phyloP scores from a whole-genome alignment of 1,140 invertebrate genomes.

The Mya arenaria region DNA sequence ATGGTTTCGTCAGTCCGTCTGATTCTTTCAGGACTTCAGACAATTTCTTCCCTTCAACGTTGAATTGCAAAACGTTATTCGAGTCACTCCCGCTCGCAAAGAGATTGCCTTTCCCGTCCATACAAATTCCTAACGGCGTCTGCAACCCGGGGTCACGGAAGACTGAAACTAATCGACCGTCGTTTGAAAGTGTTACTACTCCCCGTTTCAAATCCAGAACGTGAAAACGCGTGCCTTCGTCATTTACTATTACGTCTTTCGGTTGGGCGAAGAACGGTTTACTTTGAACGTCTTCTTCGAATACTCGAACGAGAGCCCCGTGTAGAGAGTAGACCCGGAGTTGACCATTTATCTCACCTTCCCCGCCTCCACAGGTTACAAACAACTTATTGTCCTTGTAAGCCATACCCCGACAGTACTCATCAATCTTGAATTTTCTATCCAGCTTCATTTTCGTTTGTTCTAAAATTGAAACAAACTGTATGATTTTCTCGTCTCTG shows the following conservation, averaged over 20 bases:
- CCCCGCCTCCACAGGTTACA: conserved; percentile 29
- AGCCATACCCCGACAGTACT: conserved; percentile 45
- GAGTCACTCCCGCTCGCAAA: conserved; percentile 35
- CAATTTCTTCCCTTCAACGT: conserved; percentile 38
- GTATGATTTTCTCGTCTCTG: conserved; percentile 35
- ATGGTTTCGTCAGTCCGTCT: conserved; percentile 5
- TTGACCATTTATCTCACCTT: conserved; percentile 43
- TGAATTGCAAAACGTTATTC: conserved; percentile 31
- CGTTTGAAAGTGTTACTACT: conserved; percentile 16
- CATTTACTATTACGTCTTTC: conserved; percentile 12
- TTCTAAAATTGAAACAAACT: conserved; percentile 9
- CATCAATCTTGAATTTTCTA: conserved; percentile 34
- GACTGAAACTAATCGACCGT: conserved; percentile 16
- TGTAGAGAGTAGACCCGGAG: conserved; percentile 31
- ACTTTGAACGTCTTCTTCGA: conserved; percentile 33
- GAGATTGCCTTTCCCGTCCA: conserved; percentile 40
- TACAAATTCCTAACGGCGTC: conserved; percentile 23
- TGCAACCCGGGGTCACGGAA: conserved; percentile 14
- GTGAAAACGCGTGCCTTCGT: conserved; percentile 19
- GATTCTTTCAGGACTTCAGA: conserved; percentile 18
- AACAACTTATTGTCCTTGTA: conserved; percentile 28
- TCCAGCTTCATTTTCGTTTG: conserved; percentile 8
- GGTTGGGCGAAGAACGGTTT: conserved; percentile 23
- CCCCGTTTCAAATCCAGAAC: conserved; percentile 30
- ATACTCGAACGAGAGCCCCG: conserved; percentile 26